These are phyloP conservation scores for Trogon surrucura DNA, from an alignment of 2,113 vertebrate genomes.

Conservation along the genomic window DNA sequence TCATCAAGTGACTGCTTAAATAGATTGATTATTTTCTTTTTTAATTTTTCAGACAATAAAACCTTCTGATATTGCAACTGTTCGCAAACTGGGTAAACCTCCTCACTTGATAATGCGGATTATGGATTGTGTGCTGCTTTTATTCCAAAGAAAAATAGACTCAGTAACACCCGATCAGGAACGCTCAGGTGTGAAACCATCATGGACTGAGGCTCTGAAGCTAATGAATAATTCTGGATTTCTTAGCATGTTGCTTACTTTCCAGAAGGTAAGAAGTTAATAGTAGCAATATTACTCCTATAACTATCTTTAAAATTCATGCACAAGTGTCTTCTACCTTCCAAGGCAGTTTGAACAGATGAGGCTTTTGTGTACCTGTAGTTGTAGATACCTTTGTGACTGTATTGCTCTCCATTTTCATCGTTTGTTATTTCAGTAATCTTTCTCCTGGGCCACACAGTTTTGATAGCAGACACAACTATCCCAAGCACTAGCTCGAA, in stretches of 20 bases:
- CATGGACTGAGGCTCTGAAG: slow-evolving; percentile 84
- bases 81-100: slow-evolving; percentile 86
- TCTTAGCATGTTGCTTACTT: slow-evolving; percentile 82
- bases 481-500: not conserved
- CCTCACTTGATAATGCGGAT: slow-evolving; percentile 90
- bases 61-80: slow-evolving; percentile 85
- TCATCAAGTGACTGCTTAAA: not conserved
- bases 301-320: not conserved
- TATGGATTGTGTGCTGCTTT: slow-evolving; percentile 86
- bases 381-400: not conserved
- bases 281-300: not conserved
- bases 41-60: slow-evolving; percentile 82
- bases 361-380: not conserved
- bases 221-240: slow-evolving; percentile 85
- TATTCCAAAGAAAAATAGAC: slow-evolving; percentile 85
- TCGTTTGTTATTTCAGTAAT: not conserved
- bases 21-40: not conserved
- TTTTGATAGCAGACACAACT: not conserved
- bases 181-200: slow-evolving; percentile 75
- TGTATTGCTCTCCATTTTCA: not conserved
- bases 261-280: slow-evolving; percentile 78
- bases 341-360: not conserved
- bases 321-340: not conserved
- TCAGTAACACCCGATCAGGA: slow-evolving; percentile 77
- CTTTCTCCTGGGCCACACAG: not conserved